These are phyloP conservation scores for Lophura swinhoii DNA, from an alignment of 2,797 vertebrate genomes.

Conservation along the genomic window DNA sequence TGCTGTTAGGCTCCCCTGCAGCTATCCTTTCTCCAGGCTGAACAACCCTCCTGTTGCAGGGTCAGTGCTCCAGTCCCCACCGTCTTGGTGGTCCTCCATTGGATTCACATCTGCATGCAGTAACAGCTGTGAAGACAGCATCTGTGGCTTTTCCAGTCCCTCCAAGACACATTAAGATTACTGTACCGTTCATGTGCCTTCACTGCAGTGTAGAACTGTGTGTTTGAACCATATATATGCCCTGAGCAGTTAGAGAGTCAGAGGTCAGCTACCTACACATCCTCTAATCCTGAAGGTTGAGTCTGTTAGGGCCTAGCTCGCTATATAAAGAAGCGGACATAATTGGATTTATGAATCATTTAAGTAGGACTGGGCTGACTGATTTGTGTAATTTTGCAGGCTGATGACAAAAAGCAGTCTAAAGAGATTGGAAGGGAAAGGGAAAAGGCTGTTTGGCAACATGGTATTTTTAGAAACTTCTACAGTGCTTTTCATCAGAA, in stretches of 20 bases:
- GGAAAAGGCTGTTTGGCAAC: background rate
- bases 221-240: background rate
- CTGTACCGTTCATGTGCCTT: background rate
- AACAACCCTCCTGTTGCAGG: background rate
- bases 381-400: conserved; percentile 55
- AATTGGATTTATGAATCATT: conserved; percentile 68
- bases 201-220: background rate
- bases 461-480: conserved; percentile 51
- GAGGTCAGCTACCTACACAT: conserved; percentile 43
- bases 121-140: background rate
- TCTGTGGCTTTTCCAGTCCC: background rate
- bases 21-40: background rate
- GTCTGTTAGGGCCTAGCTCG: conserved; percentile 5
- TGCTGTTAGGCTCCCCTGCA: background rate
- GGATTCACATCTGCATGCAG: background rate
- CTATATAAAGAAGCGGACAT: background rate
- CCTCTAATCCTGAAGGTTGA: conserved; percentile 51
- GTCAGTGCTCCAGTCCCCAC: background rate
- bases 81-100: rapidly evolving
- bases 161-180: background rate
- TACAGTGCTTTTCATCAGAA: conserved; percentile 20
- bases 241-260: background rate
- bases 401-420: conserved; percentile 58
- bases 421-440: conserved; percentile 49
- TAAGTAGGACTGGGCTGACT: conserved; percentile 44